phyloP scores from a whole-genome alignment of 2,113 vertebrate species.

The Desmodus rotundus region DNA sequence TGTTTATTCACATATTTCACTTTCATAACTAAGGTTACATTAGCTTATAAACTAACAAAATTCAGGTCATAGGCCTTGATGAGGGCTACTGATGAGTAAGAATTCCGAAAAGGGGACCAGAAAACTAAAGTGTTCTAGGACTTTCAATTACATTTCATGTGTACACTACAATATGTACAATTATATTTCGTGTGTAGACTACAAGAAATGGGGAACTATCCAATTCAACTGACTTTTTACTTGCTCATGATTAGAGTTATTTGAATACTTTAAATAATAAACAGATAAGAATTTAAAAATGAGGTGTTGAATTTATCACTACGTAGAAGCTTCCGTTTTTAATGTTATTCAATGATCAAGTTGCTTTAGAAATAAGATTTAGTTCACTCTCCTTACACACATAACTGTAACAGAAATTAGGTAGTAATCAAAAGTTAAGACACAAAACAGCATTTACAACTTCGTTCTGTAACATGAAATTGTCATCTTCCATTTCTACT shows the following conservation, averaged over 20 bases:
- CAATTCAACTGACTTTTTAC: slow-evolving; percentile 18
- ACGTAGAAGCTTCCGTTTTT: not conserved
- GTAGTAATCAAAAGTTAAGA: not conserved
- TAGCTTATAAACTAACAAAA: not conserved
- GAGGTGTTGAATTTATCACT: not conserved
- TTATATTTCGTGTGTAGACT: not conserved
- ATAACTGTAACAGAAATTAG: slow-evolving; percentile 6
- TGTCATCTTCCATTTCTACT: not conserved
- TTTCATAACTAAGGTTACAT: not conserved
- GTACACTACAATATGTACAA: not conserved
- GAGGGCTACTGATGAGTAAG: not conserved
- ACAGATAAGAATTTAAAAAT: not conserved
- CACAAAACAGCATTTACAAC: not conserved
- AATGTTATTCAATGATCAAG: not conserved
- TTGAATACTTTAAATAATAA: slow-evolving; percentile 28
- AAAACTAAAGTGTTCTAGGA: not conserved
- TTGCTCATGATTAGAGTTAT: not conserved
- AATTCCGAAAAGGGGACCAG: not conserved
- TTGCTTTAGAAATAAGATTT: slow-evolving; percentile 15
- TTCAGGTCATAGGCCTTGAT: not conserved
- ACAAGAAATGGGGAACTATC: not conserved
- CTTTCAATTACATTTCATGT: not conserved
- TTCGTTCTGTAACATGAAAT: not conserved
- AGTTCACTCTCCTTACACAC: not conserved
- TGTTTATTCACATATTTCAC: not conserved